These are phyloP conservation scores for Dallia pectoralis DNA, from an alignment of 2,797 vertebrate genomes.

Conservation along the genomic window DNA sequence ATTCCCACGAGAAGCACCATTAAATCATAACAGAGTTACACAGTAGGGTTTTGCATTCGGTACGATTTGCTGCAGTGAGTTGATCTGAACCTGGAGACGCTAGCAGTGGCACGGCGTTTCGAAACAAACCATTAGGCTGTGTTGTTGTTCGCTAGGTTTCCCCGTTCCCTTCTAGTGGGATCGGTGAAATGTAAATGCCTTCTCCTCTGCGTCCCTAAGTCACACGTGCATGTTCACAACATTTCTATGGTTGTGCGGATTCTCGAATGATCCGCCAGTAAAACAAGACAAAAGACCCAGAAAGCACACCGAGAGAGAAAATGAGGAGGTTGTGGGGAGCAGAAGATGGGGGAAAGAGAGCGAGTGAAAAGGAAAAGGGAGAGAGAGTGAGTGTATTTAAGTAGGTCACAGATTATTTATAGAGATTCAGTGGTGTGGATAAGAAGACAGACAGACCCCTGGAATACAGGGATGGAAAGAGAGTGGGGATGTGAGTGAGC, in stretches of 20 bases:
- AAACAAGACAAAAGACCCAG: slow-evolving; percentile 66
- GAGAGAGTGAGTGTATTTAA: slow-evolving; percentile 77
- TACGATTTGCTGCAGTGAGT: not conserved
- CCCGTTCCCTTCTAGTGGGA: slow-evolving; percentile 22
- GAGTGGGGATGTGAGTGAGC: slow-evolving; percentile 29
- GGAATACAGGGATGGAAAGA: slow-evolving; percentile 23
- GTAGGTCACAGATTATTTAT: slow-evolving; percentile 86
- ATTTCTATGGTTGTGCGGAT: slow-evolving; percentile 49
- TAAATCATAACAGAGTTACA: slow-evolving; percentile 11
- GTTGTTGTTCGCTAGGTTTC: slow-evolving; percentile 29
- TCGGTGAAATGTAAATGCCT: slow-evolving; percentile 20
- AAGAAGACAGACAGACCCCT: slow-evolving; percentile 70
- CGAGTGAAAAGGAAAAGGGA: slow-evolving; percentile 34
- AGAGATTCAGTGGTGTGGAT: slow-evolving; percentile 79
- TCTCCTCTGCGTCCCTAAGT: slow-evolving; percentile 17
- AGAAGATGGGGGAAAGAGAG: slow-evolving; percentile 38
- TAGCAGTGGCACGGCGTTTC: not conserved
- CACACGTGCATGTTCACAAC: slow-evolving; percentile 55
- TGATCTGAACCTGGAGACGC: slow-evolving; percentile 3
- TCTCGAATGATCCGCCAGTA: slow-evolving; percentile 64
- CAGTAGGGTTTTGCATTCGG: not conserved
- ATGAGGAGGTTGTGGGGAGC: slow-evolving; percentile 18
- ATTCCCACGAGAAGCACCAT: not conserved
- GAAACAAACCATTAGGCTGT: not conserved
- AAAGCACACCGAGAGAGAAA: slow-evolving; percentile 42